phyloP scores from a whole-genome alignment of 2,888 invertebrate genomes.

The Pterobdella sp. region DNA sequence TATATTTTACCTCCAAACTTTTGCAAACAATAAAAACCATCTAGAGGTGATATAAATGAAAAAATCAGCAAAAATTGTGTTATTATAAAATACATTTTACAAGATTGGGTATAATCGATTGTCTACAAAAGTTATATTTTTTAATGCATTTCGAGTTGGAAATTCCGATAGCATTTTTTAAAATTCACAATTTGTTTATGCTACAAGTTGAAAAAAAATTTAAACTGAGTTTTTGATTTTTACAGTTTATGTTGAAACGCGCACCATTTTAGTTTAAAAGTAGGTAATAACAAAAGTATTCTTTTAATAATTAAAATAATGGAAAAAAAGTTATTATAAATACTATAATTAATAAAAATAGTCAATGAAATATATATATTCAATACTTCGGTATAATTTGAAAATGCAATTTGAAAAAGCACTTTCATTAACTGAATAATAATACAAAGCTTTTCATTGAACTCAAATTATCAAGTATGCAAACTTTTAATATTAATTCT shows the following conservation, averaged over 20 bases:
- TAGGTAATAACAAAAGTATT: too few species aligned
- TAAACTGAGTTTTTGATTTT: not conserved
- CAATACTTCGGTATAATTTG: too few species aligned
- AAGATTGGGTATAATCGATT: not conserved
- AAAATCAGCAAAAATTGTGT: not conserved
- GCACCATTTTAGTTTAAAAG: conserved; percentile 5
- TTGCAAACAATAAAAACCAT: not conserved
- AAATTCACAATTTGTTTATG: not conserved
- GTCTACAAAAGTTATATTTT: not conserved
- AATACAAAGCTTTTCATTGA: too few species aligned
- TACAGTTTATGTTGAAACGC: not conserved
- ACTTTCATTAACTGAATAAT: too few species aligned
- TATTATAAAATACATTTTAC: not conserved
- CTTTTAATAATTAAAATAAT: too few species aligned
- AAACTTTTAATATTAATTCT: too few species aligned
- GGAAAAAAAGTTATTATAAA: too few species aligned
- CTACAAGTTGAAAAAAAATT: not conserved
- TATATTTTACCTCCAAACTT: not conserved
- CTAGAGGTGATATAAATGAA: not conserved
- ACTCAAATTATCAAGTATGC: too few species aligned
- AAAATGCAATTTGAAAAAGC: too few species aligned
- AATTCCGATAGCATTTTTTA: too few species aligned
- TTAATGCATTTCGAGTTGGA: not conserved
- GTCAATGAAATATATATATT: too few species aligned
- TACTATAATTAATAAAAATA: too few species aligned